Conservation (phyloP, 2,113 vertebrate species). For the Dolichallabes microphthalmus region DNA sequence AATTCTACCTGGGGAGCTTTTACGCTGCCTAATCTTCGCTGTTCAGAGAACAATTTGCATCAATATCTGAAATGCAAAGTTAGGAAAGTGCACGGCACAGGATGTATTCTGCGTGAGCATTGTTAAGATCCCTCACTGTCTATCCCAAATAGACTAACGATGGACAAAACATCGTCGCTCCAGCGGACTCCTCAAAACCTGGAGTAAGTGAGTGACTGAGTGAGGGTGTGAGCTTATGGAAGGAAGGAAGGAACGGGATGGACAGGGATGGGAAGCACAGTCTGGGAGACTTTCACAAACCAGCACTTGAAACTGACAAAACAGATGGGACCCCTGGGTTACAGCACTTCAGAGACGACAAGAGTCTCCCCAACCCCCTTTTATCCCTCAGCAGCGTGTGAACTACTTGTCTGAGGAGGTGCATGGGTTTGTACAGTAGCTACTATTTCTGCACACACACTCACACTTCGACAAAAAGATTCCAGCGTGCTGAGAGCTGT, state of each 20-base stretch:
- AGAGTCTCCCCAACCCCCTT: conserved; percentile 15
- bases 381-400: conserved; percentile 59
- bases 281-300: conserved; percentile 64
- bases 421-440: neutral
- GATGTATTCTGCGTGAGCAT: conserved; percentile 4
- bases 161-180: conserved; percentile 18
- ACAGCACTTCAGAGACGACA: conserved; percentile 56
- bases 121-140: neutral
- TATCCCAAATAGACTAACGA: neutral
- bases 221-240: conserved; percentile 24
- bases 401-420: conserved; percentile 64
- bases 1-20: neutral
- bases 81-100: neutral
- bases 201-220: neutral
- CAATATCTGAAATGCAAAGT: conserved; percentile 45
- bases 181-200: conserved; percentile 19
- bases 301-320: conserved; percentile 67
- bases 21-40: conserved; percentile 8
- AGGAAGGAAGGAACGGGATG: conserved; percentile 29
- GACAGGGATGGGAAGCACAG: conserved; percentile 58
- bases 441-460: conserved; percentile 3
- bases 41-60: conserved; percentile 41
- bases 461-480: conserved; percentile 39
- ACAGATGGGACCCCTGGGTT: conserved; percentile 68
- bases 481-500: conserved; percentile 57